Evolutionary conservation across 2,797 vertebrate genomes (phyloP), one percentile per base, ranked within the genome.

Genomic region (Rhabdophis nuchalis): DNA sequence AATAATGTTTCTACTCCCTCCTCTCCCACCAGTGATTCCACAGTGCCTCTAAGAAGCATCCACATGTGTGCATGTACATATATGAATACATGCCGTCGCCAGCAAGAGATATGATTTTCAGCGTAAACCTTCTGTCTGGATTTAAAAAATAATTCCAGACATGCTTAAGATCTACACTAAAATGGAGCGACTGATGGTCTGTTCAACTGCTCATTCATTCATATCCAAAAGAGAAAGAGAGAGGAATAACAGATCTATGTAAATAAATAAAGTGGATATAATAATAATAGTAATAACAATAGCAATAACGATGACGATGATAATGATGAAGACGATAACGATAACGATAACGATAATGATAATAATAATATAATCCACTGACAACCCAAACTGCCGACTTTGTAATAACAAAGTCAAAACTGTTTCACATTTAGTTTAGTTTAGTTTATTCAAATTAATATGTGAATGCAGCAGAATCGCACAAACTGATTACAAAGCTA

Each of bases 31-130:
- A 52, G 68, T 56, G 86, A 91, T 88, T 85, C 46, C 72, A 93
- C 88, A 50, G 0, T 90, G 14, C 90, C 96, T 96, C 93, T 95
- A 95, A 95, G 68, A 91, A 16, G 0, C 36, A 58, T 25, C 50
- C 0, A 0, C 16, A 32, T 13, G 11, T 93, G 25, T 41, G 88
- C 52, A 89, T 0, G 16, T 27, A 36, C 36, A 29, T 23, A 2
- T 94, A 93, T 53, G 50, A 72, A 91, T 88, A 56, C 32, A 88
- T 64, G 61, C 57, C 36, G 27, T 32, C 13, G 27, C 46, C 90
- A 14, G 93, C 2, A 57, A 29, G 91, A 72, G 53, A 92, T 87
- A 0, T 52, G 7, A 87, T 58, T 82, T 92, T 95, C 87, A 4
- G 5, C 88, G 32, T 25, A 93, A 0, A 88, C 90, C 86, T 93